Conservation (phyloP, 1,140 invertebrate species). For the Drosophila kikkawai region DNA sequence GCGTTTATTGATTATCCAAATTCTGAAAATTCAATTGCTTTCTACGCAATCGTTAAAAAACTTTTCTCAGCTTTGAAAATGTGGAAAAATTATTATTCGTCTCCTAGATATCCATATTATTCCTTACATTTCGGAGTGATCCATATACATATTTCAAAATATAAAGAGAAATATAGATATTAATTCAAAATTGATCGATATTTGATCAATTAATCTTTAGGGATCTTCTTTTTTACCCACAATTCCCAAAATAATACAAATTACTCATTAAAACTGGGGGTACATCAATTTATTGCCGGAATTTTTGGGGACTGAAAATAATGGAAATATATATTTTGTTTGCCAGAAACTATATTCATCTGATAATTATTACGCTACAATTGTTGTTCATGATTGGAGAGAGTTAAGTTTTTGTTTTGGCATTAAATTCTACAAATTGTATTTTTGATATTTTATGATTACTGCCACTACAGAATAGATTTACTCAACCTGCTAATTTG, state of each 20-base stretch:
- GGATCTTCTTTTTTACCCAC: background rate
- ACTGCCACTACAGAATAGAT: constrained; percentile 19
- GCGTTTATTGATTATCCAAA: background rate
- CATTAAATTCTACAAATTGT: constrained; percentile 44
- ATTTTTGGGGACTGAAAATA: constrained; percentile 24
- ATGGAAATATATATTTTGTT: constrained; percentile 24
- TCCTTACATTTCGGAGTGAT: too few relatives aligned
- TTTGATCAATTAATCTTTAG: background rate
- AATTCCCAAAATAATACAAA: background rate
- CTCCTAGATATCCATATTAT: too few relatives aligned
- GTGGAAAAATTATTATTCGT: too few relatives aligned
- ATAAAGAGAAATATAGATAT: too few relatives aligned
- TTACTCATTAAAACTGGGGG: constrained; percentile 27
- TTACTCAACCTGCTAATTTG: background rate
- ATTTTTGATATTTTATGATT: constrained; percentile 43
- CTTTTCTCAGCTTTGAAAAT: too few relatives aligned
- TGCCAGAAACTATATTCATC: constrained; percentile 36
- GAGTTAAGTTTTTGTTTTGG: constrained; percentile 38
- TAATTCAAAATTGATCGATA: too few relatives aligned
- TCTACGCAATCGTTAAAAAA: too few relatives aligned
- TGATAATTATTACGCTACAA: constrained; percentile 46
- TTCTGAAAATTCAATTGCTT: background rate
- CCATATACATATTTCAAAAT: too few relatives aligned
- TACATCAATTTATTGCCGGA: constrained; percentile 58
- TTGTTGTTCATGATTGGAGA: constrained; percentile 42